Base-by-base conservation (phyloP, 2,888 invertebrate genomes). In the Tethea ocularis region DNA sequence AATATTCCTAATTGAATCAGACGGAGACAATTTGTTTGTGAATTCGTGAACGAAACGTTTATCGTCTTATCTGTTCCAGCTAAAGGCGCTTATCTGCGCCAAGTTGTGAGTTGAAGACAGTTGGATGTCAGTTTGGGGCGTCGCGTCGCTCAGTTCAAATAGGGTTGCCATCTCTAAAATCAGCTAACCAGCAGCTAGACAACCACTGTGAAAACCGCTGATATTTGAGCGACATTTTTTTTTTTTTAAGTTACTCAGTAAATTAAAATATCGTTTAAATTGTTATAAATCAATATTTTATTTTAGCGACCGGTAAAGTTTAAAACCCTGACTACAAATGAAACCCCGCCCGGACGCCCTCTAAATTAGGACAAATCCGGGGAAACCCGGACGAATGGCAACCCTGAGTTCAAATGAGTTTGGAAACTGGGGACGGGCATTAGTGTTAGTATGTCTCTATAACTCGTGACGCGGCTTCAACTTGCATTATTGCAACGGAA, bases 21-120 rank as follows among this genome's bases (percentile, higher is more conserved):
- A 61, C 60, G 58, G 61, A 52, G 51, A 58, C 61, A 63, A 66
- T 63, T 66, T 66, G 66, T 60, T 57, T 54, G 33, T 26, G 41
- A 33, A 33, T 33, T 20, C 60, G 60, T 53, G 60, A 57, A 57
- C 52, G 53, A 60, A 59, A 33, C 52, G 33, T 51, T 52, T 38
- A 46, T 17, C 46, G 46, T 20, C 17, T 46, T 20, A 46, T 46
- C 46, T 46, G 46, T 20, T 46, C 46, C 46, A 46, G 46, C 20
- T 46, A 46, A 46, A 46, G 46, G 10, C 46, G 46, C 46, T 46
- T 46, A 46, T 46, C 46, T 46, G 46, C 20, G 8, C 46, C 0
- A 46, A 46, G 51, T 59, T 59, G 59, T 56, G 62, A 59, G 57
- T 36, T 17, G 61, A 59, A 57, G 46, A 46, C 46, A 46, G 46